phyloP scores from a whole-genome alignment of 2,797 vertebrate genomes.

The Lagorchestes hirsutus region DNA sequence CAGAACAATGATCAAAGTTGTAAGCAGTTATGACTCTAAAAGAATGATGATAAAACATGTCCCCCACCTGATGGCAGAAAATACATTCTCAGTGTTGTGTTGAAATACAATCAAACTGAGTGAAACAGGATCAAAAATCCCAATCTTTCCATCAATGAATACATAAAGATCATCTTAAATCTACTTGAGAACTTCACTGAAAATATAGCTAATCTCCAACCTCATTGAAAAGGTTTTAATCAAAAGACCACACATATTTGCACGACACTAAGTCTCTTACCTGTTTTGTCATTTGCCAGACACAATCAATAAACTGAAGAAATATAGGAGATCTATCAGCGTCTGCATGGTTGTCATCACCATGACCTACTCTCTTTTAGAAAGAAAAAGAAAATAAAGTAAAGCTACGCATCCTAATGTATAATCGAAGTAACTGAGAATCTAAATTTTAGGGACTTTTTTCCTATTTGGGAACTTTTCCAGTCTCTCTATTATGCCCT shows the following conservation, averaged over 20 bases:
- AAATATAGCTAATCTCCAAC: slow-evolving; percentile 23
- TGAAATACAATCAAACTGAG: slow-evolving; percentile 23
- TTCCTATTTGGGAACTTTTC: slow-evolving; percentile 25
- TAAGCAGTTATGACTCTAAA: neutral
- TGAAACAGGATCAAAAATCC: neutral
- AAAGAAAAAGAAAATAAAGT: slow-evolving; percentile 60
- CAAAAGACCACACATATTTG: slow-evolving; percentile 6
- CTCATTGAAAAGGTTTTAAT: slow-evolving; percentile 30
- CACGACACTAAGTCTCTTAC: slow-evolving; percentile 79
- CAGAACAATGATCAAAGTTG: neutral
- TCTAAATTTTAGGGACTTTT: neutral
- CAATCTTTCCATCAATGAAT: slow-evolving; percentile 16
- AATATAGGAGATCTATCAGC: slow-evolving; percentile 98
- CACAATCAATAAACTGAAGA: slow-evolving; percentile 97
- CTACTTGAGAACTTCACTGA: slow-evolving; percentile 27
- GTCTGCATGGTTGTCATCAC: slow-evolving; percentile 94
- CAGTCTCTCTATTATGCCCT: slow-evolving; percentile 12
- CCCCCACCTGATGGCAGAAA: neutral
- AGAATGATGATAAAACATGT: neutral
- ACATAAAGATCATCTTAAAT: slow-evolving; percentile 14
- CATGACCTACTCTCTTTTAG: slow-evolving; percentile 92
- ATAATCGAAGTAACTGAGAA: neutral
- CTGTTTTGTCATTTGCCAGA: slow-evolving; percentile 98
- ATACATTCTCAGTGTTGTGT: neutral
- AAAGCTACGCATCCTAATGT: neutral